Percentiles rank a stretch among this genome's conserved stretches.
phyloP scores from a whole-genome alignment of 2,113 vertebrate genomes.

The Sorex fumeus region DNA sequence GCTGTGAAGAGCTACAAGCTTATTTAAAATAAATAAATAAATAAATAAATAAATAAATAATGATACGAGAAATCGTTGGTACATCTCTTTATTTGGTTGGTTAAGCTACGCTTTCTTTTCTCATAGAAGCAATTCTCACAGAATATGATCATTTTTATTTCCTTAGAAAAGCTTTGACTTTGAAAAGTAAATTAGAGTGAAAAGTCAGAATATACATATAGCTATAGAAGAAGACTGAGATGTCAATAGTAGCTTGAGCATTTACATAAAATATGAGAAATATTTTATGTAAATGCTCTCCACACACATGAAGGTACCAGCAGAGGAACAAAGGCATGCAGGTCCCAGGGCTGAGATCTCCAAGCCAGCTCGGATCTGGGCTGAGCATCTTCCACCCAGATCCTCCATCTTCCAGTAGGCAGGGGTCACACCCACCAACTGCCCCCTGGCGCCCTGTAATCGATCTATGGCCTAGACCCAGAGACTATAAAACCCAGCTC shows the following conservation, averaged over 20 bases:
- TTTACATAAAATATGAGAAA: not conserved
- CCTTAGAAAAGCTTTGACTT: constrained; percentile 60
- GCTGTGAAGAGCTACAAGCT: constrained; percentile 66
- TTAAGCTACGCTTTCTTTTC: not conserved
- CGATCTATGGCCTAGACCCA: too few relatives aligned
- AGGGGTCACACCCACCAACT: too few relatives aligned
- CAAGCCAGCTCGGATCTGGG: too few relatives aligned
- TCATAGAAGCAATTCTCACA: constrained; percentile 19
- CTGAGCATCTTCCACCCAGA: too few relatives aligned
- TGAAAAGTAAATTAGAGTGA: constrained; percentile 51
- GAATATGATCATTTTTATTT: constrained; percentile 66
- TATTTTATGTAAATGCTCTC: too few relatives aligned
- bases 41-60: constrained; percentile 31
- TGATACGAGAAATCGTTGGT: constrained; percentile 22
- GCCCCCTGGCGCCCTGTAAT: too few relatives aligned
- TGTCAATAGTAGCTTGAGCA: not conserved
- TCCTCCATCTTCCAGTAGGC: too few relatives aligned
- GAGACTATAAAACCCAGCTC: too few relatives aligned
- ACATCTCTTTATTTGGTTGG: not conserved
- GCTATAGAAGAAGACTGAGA: not conserved
- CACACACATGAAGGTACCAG: too few relatives aligned
- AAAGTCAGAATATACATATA: not conserved
- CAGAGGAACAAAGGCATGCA: too few relatives aligned
- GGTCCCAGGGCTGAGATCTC: too few relatives aligned
- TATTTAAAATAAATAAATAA: constrained; percentile 76